Conservation (phyloP, 1,140 invertebrate species). For the Stegodyphus dumicola region DNA sequence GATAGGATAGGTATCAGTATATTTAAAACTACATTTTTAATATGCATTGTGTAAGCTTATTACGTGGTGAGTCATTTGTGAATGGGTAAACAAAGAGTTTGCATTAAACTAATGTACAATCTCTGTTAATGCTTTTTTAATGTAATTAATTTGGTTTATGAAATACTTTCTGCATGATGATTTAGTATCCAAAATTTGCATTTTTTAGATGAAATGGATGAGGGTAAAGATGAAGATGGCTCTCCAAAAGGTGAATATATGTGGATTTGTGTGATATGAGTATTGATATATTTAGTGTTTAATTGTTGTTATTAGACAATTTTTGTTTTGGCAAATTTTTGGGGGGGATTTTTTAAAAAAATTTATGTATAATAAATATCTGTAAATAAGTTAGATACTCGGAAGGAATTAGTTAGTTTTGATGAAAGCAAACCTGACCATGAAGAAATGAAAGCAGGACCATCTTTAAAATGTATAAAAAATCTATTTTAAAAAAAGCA, state of each 20-base stretch:
- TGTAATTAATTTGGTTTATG: not conserved
- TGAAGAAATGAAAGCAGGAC: not conserved
- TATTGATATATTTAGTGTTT: not conserved
- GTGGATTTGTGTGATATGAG: too few species aligned
- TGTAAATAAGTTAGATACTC: not conserved
- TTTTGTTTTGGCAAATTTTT: not conserved
- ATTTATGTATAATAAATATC: not conserved
- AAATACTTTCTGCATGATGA: not conserved
- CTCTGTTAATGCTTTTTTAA: not conserved
- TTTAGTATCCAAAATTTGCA: not conserved
- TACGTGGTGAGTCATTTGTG: not conserved
- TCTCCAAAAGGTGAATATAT: slow-evolving; percentile 27
- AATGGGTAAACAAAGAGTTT: not conserved
- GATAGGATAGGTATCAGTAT: too few species aligned
- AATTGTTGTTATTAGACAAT: not conserved
- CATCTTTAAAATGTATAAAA: not conserved
- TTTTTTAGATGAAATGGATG: slow-evolving; percentile 8
- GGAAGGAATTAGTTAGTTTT: not conserved
- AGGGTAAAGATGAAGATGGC: slow-evolving; percentile 16
- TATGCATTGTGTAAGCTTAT: not conserved
- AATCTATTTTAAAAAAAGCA: too few species aligned
- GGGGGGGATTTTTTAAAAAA: too few species aligned
- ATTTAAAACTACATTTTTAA: not conserved
- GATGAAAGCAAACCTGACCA: not conserved
- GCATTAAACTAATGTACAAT: not conserved